Evolutionary conservation across 2,797 vertebrate species (phyloP), one percentile per base, ranked within the genome.

Genomic region (Australoheros facetus): DNA sequence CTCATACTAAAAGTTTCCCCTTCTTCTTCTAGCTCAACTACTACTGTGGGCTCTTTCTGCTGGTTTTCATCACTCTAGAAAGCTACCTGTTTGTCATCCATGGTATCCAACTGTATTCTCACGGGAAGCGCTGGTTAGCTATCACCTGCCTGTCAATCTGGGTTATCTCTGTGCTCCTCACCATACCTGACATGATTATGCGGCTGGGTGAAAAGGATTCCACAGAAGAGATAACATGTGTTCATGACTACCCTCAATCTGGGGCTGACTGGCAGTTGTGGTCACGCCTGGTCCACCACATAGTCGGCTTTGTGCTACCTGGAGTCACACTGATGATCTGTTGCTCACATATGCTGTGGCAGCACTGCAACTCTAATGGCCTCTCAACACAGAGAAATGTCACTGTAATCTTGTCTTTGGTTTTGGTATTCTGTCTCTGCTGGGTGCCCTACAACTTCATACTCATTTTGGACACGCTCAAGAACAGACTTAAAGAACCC

Each of bases 1-100:
- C 7, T 54, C 17, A 28, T 14, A 54, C 7, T 37, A 9, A 37
- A 37, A 10, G 34, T 37, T 37, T 37, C 34, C 34, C 2, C n/a
- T 54, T 78, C 0, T 86, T 57, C 66, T 69, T 28, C 3, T 45
- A 97, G 94, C 85, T 98, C 81, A 98, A 97, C 92, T 98, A 98
- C 93, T 98, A 96, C 92, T 97, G 96, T 90, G 97, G 97, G 1
- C 96, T 97, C 84, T 95, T 98, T 81, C 93, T 98, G 77, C 94
- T 99, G 79, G 81, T 95, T 30, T 97, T 95, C 92, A 95, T 99
- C 1, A 96, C 95, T 0, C 90, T 98, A 45, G 96, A 98, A 78
- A 95, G 95, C 64, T 98, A 96, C 92, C 86, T 97, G 80, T 97
- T 95, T 82, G 95, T 96, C 0, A 89, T 96, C 66, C 94, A 94